Evolutionary conservation across 2,797 vertebrate genomes (phyloP).

Genomic region (Poeciliopsis presidionis): DNA sequence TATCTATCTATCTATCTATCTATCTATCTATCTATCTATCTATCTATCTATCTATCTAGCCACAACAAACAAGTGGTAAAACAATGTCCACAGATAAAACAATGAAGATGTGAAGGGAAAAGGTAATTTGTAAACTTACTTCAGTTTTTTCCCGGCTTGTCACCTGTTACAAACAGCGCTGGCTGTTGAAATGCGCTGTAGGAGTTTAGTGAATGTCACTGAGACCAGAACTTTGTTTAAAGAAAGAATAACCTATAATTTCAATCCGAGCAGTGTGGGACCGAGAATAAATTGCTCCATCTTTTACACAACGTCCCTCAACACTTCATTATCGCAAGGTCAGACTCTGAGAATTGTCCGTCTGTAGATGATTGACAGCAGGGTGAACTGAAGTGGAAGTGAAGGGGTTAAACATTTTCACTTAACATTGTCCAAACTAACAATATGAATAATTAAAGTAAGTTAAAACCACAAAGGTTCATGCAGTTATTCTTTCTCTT

Average conservation of each 20-base stretch:
- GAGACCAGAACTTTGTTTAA: neutral
- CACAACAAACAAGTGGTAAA: neutral
- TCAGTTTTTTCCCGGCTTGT: slow-evolving; percentile 27
- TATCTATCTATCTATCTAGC: neutral
- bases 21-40: neutral
- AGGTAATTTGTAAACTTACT: slow-evolving; percentile 60
- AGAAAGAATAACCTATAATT: slow-evolving; percentile 7
- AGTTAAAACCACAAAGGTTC: accelerated
- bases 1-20: neutral
- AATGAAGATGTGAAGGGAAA: neutral
- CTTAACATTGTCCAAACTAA: neutral
- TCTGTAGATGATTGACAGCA: slow-evolving; percentile 78
- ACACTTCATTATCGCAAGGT: slow-evolving; percentile 70
- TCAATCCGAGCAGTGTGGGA: slow-evolving; percentile 7
- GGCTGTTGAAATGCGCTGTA: neutral
- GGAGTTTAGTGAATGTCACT: neutral
- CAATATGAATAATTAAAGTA: neutral
- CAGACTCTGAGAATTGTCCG: slow-evolving; percentile 58
- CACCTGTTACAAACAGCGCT: slow-evolving; percentile 67
- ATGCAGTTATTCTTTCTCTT: accelerated
- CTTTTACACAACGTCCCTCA: slow-evolving; percentile 58
- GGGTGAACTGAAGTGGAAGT: slow-evolving; percentile 46
- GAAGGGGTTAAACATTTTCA: slow-evolving; percentile 36
- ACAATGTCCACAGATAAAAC: neutral
- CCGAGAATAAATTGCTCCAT: slow-evolving; percentile 42